These are phyloP conservation scores for Cinclus cinclus DNA, from an alignment of 2,113 vertebrate genomes.

Conservation along the genomic window DNA sequence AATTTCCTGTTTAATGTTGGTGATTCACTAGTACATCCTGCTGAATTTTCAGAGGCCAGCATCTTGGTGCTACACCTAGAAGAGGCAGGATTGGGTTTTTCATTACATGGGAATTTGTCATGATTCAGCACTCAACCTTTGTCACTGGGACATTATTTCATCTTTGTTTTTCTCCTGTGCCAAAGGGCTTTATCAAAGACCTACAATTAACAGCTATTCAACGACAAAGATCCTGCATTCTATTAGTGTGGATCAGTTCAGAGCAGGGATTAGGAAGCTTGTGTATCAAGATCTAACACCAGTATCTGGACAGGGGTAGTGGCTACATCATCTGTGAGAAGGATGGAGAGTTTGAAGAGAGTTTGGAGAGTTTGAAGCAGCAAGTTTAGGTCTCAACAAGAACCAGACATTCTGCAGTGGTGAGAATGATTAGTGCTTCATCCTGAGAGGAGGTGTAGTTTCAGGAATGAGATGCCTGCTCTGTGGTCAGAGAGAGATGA, in stretches of 20 bases:
- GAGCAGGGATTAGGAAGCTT: background rate
- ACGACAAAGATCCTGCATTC: background rate
- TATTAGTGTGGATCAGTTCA: background rate
- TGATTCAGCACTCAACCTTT: slow-evolving; percentile 3
- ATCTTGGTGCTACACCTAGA: background rate
- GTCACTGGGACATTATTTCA: background rate
- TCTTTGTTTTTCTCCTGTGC: background rate
- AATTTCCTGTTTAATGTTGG: background rate
- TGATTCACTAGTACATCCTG: background rate
- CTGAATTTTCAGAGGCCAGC: background rate
- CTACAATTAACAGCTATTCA: background rate
- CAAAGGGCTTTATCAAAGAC: background rate
- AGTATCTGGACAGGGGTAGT: background rate
- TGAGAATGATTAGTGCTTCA: background rate
- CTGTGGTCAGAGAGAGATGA: slow-evolving; percentile 13
- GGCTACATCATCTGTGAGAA: background rate
- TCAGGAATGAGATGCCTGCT: slow-evolving; percentile 33
- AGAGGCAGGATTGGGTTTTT: background rate
- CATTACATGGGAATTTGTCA: background rate
- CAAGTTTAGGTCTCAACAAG: background rate
- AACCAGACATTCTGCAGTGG: background rate
- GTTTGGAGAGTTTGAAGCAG: background rate
- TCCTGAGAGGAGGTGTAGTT: slow-evolving; percentile 31
- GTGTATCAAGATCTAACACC: background rate
- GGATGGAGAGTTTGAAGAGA: background rate